Conservation (phyloP, 2,888 invertebrate species). For the Polymixis flavicincta region DNA sequence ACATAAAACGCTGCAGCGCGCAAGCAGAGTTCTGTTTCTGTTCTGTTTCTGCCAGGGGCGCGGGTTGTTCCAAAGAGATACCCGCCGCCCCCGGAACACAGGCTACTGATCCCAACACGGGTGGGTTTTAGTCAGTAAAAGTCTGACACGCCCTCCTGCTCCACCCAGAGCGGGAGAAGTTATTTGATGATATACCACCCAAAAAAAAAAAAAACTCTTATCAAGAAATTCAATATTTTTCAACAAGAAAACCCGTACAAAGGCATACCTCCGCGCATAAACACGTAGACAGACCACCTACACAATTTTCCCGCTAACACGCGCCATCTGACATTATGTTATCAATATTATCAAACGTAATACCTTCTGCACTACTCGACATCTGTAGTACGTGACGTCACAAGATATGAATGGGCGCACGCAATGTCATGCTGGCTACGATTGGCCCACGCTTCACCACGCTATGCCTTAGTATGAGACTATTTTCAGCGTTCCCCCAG, state of each 20-base stretch:
- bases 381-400: conserved; percentile 51
- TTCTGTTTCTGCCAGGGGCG: too few relatives aligned
- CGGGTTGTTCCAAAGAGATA: too few relatives aligned
- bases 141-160: too few relatives aligned
- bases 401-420: conserved; percentile 39
- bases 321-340: conserved; percentile 22
- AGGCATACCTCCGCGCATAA: too few relatives aligned
- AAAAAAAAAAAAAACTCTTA: too few relatives aligned
- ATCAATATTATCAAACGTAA: conserved; percentile 33
- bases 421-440: conserved; percentile 4
- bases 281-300: conserved; percentile 4
- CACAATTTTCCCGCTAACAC: conserved; percentile 9
- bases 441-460: conserved; percentile 11
- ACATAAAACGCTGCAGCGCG: too few relatives aligned
- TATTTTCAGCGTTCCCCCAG: conserved; percentile 29
- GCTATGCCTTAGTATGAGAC: background rate
- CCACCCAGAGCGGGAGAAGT: too few relatives aligned
- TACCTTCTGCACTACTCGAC: conserved; percentile 14
- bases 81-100: too few relatives aligned
- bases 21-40: too few relatives aligned
- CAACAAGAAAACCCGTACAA: background rate
- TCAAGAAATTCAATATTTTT: background rate
- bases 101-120: too few relatives aligned
- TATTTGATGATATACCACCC: too few relatives aligned
- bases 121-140: too few relatives aligned